phyloP scores from a whole-genome alignment of 2,113 vertebrate species.

The Columbina picui region DNA sequence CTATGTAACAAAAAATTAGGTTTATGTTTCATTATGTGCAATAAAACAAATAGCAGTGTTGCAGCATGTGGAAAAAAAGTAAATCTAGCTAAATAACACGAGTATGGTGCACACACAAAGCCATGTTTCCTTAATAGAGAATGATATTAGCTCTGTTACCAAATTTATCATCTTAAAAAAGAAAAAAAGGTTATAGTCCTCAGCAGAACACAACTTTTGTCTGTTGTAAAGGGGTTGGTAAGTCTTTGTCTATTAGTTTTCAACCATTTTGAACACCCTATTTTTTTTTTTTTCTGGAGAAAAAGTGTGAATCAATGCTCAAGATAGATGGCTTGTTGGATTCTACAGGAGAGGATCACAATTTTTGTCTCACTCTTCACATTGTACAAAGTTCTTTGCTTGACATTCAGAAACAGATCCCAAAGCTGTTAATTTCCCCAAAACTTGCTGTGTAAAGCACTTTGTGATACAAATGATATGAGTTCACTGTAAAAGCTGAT shows the following conservation, averaged over 20 bases:
- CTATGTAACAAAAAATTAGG: background rate
- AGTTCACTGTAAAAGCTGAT: background rate
- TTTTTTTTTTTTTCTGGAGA: background rate
- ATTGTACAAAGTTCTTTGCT: background rate
- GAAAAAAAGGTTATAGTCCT: background rate
- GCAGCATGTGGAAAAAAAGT: conserved; percentile 15
- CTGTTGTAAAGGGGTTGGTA: background rate
- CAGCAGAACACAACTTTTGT: background rate
- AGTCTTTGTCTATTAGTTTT: background rate
- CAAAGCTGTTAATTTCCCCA: background rate
- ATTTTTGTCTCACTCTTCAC: background rate
- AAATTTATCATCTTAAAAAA: background rate
- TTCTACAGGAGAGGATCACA: background rate
- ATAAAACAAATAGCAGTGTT: background rate
- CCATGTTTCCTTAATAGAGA: background rate
- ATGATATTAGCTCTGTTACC: background rate
- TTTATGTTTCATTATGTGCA: background rate
- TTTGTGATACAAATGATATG: background rate
- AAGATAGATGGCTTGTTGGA: background rate
- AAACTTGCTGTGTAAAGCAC: background rate
- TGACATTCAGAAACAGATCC: background rate
- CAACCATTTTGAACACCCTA: background rate
- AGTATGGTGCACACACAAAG: background rate
- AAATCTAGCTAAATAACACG: conserved; percentile 13
- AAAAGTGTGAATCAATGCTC: background rate